Evolutionary conservation across 2,797 vertebrate species (phyloP).

Genomic region (Acanthurus tractus): DNA sequence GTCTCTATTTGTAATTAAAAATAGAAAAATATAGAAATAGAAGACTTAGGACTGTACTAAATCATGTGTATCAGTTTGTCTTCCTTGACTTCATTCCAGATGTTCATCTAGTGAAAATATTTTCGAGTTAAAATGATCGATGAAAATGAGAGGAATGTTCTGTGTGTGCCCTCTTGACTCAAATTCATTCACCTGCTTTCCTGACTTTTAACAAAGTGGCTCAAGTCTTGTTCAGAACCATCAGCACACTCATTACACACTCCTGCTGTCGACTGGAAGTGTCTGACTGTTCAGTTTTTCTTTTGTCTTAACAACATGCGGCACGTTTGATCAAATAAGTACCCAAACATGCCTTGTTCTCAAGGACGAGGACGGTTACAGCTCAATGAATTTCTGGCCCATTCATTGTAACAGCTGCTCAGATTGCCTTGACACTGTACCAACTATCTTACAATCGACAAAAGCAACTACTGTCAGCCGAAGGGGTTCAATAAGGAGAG

Average conservation of each 20-base stretch:
- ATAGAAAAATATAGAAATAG: no score
- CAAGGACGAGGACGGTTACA: constrained; percentile 44
- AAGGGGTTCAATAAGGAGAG: constrained; percentile 35
- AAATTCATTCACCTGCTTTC: no score
- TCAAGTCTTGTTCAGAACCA: no score
- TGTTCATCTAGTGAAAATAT: no score
- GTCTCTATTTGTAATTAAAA: no score
- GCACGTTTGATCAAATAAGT: constrained; percentile 5
- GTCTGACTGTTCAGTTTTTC: constrained; percentile 8
- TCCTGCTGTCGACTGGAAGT: neutral
- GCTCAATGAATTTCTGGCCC: constrained; percentile 49
- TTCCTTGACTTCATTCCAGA: no score
- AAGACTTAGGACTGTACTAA: no score
- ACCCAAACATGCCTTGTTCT: constrained; percentile 1
- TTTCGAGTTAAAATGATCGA: no score
- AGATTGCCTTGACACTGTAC: constrained; percentile 33
- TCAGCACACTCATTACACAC: neutral
- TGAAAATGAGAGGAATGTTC: no score
- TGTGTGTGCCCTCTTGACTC: no score
- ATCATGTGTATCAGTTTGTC: no score
- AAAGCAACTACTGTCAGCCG: constrained; percentile 42
- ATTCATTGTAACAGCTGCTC: constrained; percentile 37
- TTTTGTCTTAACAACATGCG: neutral
- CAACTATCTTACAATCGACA: constrained; percentile 47
- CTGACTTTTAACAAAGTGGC: no score